These are phyloP conservation scores for Tragelaphus buxtoni DNA, from an alignment of 2,113 vertebrate species.

Conservation along the genomic window DNA sequence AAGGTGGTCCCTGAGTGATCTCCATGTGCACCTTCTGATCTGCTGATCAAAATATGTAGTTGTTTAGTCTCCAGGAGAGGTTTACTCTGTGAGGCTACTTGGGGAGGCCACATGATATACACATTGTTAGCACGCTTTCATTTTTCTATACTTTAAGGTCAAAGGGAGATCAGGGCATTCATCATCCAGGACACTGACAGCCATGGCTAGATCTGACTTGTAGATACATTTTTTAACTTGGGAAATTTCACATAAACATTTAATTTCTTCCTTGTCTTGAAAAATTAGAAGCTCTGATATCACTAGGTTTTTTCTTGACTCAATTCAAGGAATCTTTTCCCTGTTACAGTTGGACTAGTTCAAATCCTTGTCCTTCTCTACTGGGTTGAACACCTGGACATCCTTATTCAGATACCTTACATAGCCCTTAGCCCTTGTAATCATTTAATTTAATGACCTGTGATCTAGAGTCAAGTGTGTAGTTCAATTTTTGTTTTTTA, in stretches of 20 bases:
- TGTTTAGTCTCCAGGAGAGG: neutral
- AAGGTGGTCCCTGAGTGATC: neutral
- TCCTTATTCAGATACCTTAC: neutral
- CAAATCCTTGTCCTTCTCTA: neutral
- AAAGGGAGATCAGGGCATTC: neutral
- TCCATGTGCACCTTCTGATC: neutral
- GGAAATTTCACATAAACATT: neutral
- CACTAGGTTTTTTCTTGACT: neutral
- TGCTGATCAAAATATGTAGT: neutral
- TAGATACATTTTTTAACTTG: neutral
- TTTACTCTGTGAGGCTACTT: neutral
- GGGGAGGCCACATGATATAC: neutral
- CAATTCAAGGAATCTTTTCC: neutral
- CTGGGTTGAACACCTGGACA: neutral
- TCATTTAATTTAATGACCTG: neutral
- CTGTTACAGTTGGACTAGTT: neutral
- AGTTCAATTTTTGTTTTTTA: neutral
- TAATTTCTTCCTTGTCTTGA: slow-evolving; percentile 1
- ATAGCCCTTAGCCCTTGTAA: neutral
- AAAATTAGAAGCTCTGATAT: neutral
- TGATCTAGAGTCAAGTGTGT: neutral
- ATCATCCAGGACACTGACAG: neutral
- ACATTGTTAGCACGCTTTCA: neutral
- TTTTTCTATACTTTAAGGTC: neutral
- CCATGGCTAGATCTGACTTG: neutral